Evolutionary conservation across 92 coral and sea anemone genomes (phyloP).

Genomic region (Porites cylindrica): DNA sequence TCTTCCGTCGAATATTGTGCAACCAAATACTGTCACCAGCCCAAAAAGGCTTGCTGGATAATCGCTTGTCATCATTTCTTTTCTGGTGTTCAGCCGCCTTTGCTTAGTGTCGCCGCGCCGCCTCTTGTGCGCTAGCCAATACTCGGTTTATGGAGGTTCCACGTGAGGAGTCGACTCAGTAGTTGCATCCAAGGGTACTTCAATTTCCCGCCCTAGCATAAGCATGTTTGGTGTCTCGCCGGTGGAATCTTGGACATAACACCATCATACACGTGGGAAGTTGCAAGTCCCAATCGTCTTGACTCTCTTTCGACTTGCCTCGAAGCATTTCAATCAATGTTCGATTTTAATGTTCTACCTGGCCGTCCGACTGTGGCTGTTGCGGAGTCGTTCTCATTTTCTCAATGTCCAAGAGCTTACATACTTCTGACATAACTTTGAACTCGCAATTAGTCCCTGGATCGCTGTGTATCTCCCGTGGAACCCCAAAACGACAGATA

Average conservation of each 20-base stretch:
- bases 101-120: too few species aligned
- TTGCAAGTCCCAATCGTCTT: conserved; percentile 27
- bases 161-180: conserved; percentile 19
- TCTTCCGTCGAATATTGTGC: conserved; percentile 61
- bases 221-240: conserved; percentile 50
- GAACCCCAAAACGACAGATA: conserved; percentile 1
- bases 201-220: conserved; percentile 58
- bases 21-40: conserved; percentile 78
- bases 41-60: conserved; percentile 44
- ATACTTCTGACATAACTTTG: conserved; percentile 54
- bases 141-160: too few species aligned
- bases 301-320: conserved; percentile 21
- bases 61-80: conserved; percentile 49
- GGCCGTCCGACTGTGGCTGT: conserved; percentile 18
- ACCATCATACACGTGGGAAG: conserved; percentile 18
- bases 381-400: conserved; percentile 40
- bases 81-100: background rate
- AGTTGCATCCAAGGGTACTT: conserved; percentile 60
- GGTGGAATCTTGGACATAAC: conserved; percentile 1
- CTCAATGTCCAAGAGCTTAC: conserved; percentile 43
- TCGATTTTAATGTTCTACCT: conserved; percentile 47
- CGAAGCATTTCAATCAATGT: conserved; percentile 42
- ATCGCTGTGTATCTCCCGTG: conserved; percentile 39
- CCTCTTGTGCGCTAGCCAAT: too few species aligned
- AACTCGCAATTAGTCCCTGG: conserved; percentile 63